Conservation (phyloP, 2,113 vertebrate species). For the Candoia aspera region DNA sequence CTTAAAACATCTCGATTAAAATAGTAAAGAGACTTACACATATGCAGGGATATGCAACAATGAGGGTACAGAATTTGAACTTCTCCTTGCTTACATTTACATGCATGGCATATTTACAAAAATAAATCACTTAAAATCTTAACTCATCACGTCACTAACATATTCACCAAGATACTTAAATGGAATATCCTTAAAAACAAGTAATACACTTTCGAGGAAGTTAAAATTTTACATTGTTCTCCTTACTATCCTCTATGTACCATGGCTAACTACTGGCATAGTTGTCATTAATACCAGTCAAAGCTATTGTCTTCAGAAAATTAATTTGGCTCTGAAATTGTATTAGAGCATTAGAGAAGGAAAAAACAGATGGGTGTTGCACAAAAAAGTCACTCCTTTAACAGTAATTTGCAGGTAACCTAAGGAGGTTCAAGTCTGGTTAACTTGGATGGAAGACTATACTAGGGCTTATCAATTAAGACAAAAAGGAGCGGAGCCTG, state of each 20-base stretch:
- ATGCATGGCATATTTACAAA: too few species aligned
- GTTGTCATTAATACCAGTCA: background rate
- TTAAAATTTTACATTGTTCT: background rate
- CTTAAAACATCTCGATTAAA: too few species aligned
- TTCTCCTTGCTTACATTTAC: too few species aligned
- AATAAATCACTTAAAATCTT: too few species aligned
- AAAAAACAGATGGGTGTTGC: background rate
- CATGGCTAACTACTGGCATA: background rate
- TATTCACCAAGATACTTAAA: background rate
- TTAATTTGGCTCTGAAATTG: background rate
- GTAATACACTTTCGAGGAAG: background rate
- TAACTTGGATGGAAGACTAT: too few species aligned
- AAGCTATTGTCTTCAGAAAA: background rate
- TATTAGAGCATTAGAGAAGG: background rate
- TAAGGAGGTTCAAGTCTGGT: too few species aligned
- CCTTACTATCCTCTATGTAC: background rate
- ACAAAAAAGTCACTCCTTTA: background rate
- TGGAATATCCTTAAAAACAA: background rate
- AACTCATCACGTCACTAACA: too few species aligned
- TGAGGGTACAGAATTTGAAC: too few species aligned
- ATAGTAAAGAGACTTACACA: too few species aligned
- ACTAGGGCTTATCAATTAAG: too few species aligned
- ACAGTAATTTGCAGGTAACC: background rate
- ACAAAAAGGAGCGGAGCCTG: too few species aligned
- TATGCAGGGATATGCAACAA: too few species aligned